Evolutionary conservation across 2,888 invertebrate species (phyloP), one percentile per base, ranked within the genome.

Genomic region (Timandra comae): DNA sequence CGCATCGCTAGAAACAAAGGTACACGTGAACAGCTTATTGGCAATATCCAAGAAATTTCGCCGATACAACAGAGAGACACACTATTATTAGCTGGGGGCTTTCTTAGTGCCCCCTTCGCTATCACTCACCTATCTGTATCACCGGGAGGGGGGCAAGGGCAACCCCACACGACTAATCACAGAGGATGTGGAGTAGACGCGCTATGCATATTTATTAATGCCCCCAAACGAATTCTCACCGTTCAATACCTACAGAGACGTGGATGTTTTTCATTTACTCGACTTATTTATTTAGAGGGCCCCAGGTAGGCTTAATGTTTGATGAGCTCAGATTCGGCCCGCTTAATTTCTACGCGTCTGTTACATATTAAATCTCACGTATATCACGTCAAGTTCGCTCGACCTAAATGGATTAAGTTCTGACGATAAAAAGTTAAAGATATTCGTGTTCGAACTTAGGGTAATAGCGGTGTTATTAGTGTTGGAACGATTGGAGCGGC

Each of bases 131-230:
- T 81, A 79, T 76, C 75, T 70, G 77, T 78, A 76, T 78, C 80
- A 74, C 67, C 59, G 56, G 48, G 46, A 52, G 53, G 63, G 60
- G 65, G 60, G 56, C 38, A 46, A 56, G 48, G 52, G 53, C 37
- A 40, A 60, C 71, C 71, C 70, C 70, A 65, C 63, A 60, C 72
- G 67, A 80, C 84, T 85, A 84, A 84, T 84, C 85, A 85, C 82
- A 65, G 80, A 82, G 84, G 80, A 80, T 79, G 81, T 68, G 76
- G 69, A 68, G 78, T 74, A 76, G 79, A 84, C 84, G 82, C 76
- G 80, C 74, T 77, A 81, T 84, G 85, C 85, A 85, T 85, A 85
- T 84, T 85, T 82, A 85, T 84, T 74, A 78, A 73, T 63, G 63
- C 71, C 70, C 69, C 74, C 70, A 48, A 54, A 67, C 74, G 71